Evolutionary conservation across 1,140 invertebrate species (phyloP).

Genomic region (Harlomillsia oculata): DNA sequence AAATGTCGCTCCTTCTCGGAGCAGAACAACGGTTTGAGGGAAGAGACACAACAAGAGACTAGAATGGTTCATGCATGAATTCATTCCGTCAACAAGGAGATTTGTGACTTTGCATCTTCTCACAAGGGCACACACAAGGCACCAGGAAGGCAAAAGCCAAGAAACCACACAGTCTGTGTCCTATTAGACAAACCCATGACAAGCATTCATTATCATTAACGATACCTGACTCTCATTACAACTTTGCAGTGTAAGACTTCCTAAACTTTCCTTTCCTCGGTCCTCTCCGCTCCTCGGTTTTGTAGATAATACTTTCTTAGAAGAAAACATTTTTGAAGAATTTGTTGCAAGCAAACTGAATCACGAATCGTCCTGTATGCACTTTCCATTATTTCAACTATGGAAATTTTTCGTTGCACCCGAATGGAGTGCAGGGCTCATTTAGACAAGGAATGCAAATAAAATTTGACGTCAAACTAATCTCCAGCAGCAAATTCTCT

Average conservation of each 20-base stretch:
- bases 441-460: constrained; percentile 31
- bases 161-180: not conserved
- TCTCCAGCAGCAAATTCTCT: too few relatives aligned
- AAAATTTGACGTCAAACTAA: constrained; percentile 32
- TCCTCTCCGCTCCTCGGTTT: not conserved
- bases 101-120: constrained; percentile 19
- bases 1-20: constrained; percentile 20
- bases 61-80: constrained; percentile 15
- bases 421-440: constrained; percentile 25
- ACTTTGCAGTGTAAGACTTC: not conserved
- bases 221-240: constrained; percentile 6
- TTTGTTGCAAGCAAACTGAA: too few relatives aligned
- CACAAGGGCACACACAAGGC: too few relatives aligned
- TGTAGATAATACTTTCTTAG: too few relatives aligned
- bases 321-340: too few relatives aligned
- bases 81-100: constrained; percentile 23
- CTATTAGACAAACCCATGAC: too few relatives aligned
- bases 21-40: constrained; percentile 2
- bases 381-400: too few relatives aligned
- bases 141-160: too few relatives aligned
- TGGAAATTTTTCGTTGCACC: too few relatives aligned
- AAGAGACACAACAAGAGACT: not conserved
- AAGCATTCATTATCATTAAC: constrained; percentile 16
- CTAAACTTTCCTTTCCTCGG: too few relatives aligned
- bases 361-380: too few relatives aligned